Evolutionary conservation across 2,797 vertebrate genomes (phyloP).

Genomic region (Neoniphon sammara): DNA sequence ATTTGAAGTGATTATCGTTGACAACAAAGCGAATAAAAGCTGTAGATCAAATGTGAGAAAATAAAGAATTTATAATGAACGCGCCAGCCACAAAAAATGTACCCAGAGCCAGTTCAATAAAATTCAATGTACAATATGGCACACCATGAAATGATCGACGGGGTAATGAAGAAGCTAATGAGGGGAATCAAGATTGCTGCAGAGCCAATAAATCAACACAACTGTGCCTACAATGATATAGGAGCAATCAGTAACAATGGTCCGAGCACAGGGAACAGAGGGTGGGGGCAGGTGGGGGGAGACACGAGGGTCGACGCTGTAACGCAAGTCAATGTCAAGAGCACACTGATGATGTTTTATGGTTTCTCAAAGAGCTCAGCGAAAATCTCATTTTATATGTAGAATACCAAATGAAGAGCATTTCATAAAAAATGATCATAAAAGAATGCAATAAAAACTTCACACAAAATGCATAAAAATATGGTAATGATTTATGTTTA

Average conservation of each 20-base stretch:
- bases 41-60: constrained; percentile 26
- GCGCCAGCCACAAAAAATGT: constrained; percentile 35
- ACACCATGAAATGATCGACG: constrained; percentile 74
- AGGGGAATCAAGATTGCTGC: constrained; percentile 78
- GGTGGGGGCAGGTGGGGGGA: constrained; percentile 13
- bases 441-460: constrained; percentile 15
- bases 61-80: constrained; percentile 50
- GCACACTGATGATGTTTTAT: constrained; percentile 47
- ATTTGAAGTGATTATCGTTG: constrained; percentile 6
- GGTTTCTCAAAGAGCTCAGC: constrained; percentile 23
- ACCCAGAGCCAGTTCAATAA: constrained; percentile 55
- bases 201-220: constrained; percentile 83
- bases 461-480: constrained; percentile 23
- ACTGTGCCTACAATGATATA: constrained; percentile 74
- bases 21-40: constrained; percentile 30
- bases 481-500: constrained; percentile 33
- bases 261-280: constrained; percentile 41
- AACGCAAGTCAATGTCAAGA: constrained; percentile 71
- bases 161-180: constrained; percentile 84
- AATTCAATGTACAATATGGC: constrained; percentile 65
- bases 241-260: constrained; percentile 75
- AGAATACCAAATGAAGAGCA: neutral
- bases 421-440: neutral
- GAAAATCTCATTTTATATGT: constrained; percentile 25
- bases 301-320: constrained; percentile 29